These are phyloP conservation scores for Zeuzera pyrina DNA, from an alignment of 2,888 invertebrate genomes.

Conservation along the genomic window DNA sequence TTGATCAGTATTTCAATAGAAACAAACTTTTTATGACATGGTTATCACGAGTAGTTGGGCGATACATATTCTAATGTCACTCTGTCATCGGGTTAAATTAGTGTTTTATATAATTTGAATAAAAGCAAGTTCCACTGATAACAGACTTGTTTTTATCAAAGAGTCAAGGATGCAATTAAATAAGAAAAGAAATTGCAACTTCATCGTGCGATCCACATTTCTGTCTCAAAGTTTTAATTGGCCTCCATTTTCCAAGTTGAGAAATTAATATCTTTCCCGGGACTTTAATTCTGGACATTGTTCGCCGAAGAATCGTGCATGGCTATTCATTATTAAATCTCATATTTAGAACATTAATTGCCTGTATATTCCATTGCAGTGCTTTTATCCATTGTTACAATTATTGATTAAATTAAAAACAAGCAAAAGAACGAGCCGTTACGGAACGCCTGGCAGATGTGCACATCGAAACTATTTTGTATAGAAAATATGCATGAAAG, in stretches of 20 bases:
- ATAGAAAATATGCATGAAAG: too few relatives aligned
- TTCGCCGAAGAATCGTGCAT: slow-evolving; percentile 14
- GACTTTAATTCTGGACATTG: slow-evolving; percentile 36
- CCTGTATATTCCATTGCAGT: not conserved
- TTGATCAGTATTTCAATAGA: too few relatives aligned
- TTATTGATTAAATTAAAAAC: not conserved
- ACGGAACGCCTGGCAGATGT: not conserved
- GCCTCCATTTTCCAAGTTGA: slow-evolving; percentile 48
- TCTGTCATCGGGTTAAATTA: too few relatives aligned
- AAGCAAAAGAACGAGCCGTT: not conserved
- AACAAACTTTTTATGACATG: too few relatives aligned
- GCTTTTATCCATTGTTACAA: not conserved
- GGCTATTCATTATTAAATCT: slow-evolving; percentile 1
- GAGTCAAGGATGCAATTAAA: slow-evolving; percentile 39
- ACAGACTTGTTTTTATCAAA: slow-evolving; percentile 16
- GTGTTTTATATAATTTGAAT: too few relatives aligned
- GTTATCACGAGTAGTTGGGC: too few relatives aligned
- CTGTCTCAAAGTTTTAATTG: slow-evolving; percentile 55
- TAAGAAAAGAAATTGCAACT: slow-evolving; percentile 41
- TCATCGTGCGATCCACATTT: slow-evolving; percentile 32
- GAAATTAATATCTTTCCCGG: slow-evolving; percentile 54
- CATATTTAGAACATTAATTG: not conserved
- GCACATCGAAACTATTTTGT: too few relatives aligned
- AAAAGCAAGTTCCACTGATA: too few relatives aligned
- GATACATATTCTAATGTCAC: too few relatives aligned